Evolutionary conservation across 2,797 vertebrate genomes (phyloP).

Genomic region (Jordanella pulchra): DNA sequence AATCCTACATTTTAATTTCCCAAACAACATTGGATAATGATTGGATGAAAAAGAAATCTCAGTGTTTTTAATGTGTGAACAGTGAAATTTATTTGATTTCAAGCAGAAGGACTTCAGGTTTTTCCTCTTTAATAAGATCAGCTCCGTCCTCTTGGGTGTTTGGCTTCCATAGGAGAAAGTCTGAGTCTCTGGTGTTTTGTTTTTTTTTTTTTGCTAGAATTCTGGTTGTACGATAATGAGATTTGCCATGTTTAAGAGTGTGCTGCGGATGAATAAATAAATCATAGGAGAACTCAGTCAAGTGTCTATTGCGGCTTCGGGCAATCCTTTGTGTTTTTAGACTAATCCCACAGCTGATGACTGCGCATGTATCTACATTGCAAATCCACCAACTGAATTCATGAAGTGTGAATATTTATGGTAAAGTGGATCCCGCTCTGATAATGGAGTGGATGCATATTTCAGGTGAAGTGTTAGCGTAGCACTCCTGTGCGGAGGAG

Average conservation of each 20-base stretch:
- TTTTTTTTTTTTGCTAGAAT: conserved; percentile 39
- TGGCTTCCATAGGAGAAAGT: neutral
- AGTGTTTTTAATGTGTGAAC: neutral
- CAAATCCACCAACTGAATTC: conserved; percentile 39
- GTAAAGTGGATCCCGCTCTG: conserved; percentile 47
- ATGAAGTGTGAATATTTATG: conserved; percentile 60
- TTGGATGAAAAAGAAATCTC: neutral
- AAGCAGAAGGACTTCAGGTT: neutral
- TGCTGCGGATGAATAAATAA: conserved; percentile 33
- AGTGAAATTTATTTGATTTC: neutral
- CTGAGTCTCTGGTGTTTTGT: no score
- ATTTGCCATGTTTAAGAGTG: conserved; percentile 11
- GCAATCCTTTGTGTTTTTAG: conserved; percentile 27
- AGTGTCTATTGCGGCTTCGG: conserved; percentile 25
- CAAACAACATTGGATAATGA: neutral
- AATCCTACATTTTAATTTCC: neutral
- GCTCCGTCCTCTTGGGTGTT: neutral
- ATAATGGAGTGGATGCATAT: conserved; percentile 53
- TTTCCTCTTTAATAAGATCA: neutral
- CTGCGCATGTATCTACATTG: conserved; percentile 21
- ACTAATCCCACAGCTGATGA: conserved; percentile 29
- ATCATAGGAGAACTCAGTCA: conserved; percentile 30
- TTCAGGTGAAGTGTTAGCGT: conserved; percentile 47
- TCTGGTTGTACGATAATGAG: conserved; percentile 35
- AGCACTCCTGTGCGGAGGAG: conserved; percentile 19